Percentiles rank a stretch among this genome's conserved stretches.
Evolutionary conservation across 2,888 invertebrate species (phyloP).

Genomic region (Campoplex capitator): DNA sequence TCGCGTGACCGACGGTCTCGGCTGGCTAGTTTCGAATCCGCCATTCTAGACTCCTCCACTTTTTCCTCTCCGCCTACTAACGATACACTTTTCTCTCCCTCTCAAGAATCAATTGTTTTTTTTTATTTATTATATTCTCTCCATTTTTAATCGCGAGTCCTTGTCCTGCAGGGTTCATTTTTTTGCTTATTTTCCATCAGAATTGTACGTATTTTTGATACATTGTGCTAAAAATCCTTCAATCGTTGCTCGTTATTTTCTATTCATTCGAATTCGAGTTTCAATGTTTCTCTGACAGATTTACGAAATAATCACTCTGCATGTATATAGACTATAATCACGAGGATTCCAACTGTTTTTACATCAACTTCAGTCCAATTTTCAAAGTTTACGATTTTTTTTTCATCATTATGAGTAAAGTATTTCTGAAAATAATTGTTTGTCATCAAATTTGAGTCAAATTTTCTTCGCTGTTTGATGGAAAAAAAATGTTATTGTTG

Average conservation of each 20-base stretch:
- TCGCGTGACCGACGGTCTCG: conserved; percentile 83
- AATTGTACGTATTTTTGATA: not conserved
- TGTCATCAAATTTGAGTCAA: not conserved
- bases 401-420: too few species aligned
- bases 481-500: not conserved
- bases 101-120: conserved; percentile 4
- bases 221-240: not conserved
- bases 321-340: too few species aligned
- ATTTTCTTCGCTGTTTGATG: not conserved
- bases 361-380: too few species aligned
- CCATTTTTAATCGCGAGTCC: not conserved
- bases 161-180: not conserved
- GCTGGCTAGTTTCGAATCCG: conserved; percentile 73
- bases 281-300: too few species aligned
- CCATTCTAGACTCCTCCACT: conserved; percentile 71
- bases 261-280: not conserved
- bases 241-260: not conserved
- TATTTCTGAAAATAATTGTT: too few species aligned
- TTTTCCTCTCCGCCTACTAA: conserved; percentile 49
- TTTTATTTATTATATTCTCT: not conserved
- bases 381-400: too few species aligned
- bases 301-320: too few species aligned
- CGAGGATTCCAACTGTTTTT: too few species aligned
- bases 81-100: conserved; percentile 35
- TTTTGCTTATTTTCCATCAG: not conserved